These are phyloP conservation scores for Actinia equina DNA, from an alignment of 64 coral and sea anemone species.

Conservation along the genomic window DNA sequence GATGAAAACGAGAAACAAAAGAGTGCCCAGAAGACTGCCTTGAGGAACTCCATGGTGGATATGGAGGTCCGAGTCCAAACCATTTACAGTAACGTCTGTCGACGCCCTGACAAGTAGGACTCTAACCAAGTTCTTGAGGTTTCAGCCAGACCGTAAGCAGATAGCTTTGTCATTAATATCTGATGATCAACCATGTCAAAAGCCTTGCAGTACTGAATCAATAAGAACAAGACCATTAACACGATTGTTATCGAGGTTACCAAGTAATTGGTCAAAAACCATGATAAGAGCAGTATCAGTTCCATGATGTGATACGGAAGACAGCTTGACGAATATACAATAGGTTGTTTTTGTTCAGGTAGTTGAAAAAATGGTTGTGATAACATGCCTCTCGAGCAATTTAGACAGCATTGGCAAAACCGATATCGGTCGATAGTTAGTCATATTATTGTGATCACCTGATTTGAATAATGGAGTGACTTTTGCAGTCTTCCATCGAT, in stretches of 20 bases:
- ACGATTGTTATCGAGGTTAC: no score
- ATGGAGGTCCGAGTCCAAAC: background rate
- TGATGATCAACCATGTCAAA: constrained; percentile 33
- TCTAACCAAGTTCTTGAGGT: constrained; percentile 28
- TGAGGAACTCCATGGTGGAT: background rate
- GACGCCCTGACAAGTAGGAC: constrained; percentile 16
- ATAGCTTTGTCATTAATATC: background rate
- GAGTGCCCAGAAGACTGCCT: background rate
- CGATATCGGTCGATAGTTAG: constrained; percentile 25
- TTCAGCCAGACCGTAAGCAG: no score
- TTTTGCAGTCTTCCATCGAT: constrained; percentile 33
- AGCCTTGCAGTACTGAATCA: constrained; percentile 24
- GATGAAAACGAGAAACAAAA: constrained; percentile 3
- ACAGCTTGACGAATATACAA: background rate
- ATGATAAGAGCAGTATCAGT: constrained; percentile 30
- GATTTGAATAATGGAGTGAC: constrained; percentile 32
- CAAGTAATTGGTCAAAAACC: no score
- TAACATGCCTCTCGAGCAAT: constrained; percentile 23
- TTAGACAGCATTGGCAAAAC: constrained; percentile 27
- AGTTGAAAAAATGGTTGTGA: background rate
- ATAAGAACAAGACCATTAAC: constrained; percentile 23
- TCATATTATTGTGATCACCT: background rate
- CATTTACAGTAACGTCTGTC: background rate
- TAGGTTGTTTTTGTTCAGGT: constrained; percentile 16
- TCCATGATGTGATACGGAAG: constrained; percentile 1